Evolutionary conservation across 2,888 invertebrate species (phyloP), one percentile per base, ranked within the genome.

Genomic region (Hecatera dysodea): DNA sequence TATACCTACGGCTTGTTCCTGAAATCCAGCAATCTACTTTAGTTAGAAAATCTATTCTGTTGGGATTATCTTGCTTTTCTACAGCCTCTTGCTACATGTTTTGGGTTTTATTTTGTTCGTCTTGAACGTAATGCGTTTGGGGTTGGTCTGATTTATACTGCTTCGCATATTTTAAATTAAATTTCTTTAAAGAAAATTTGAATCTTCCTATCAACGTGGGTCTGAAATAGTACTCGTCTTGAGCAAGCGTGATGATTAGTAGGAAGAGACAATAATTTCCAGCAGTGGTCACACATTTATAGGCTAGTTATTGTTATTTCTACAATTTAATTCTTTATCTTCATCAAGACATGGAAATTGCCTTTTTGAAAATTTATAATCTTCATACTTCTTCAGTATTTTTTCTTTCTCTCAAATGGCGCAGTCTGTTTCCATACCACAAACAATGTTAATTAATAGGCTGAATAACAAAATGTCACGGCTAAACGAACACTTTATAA

Each of bases 381-480:
- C 1, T 1, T n/a, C 12, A 6, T 29, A 29, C 2, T 55, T 12
- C 15, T 56, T 15, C 11, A n/a, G 22, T 33, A 7, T 33, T 36
- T n/a, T 15, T n/a, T 36, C 9, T 55, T 8, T 33, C n/a, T n/a
- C 29, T 5, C 11, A 12, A 36, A 36, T 36, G 36, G 12, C 39
- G 33, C 24, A 36, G 33, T 48, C 15, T 24, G 12, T 9, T 60
- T 11, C 22, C 8, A 42, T 7, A 56, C 22, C 22, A 50, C 60
- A 52, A 61, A 72, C 29, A 61, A 64, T 61, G 12, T n/a, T 17
- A 68, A 72, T 61, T 29, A 50, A 33, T 63, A 73, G 65, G 65
- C 73, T 60, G 36, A 67, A 72, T 50, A 65, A 53, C 39, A 66
- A 46, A 64, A 67, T 72, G 48, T 61, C 76, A 75, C 46, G 48